These are phyloP conservation scores for Erythrolamprus reginae DNA, from an alignment of 2,113 vertebrate species.

Conservation along the genomic window DNA sequence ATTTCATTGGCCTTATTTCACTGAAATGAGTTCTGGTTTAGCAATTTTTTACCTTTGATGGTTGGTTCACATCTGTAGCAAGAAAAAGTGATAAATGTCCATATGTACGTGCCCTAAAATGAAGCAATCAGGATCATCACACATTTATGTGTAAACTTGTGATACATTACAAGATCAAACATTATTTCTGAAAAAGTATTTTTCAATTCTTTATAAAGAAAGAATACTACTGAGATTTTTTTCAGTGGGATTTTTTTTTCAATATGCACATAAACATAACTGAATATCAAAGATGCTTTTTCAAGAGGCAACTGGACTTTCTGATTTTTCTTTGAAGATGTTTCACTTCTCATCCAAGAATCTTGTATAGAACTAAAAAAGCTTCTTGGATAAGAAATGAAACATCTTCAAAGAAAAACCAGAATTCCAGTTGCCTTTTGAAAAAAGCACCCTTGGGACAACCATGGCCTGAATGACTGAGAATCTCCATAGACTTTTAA, in stretches of 20 bases:
- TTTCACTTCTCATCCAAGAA: too few species aligned
- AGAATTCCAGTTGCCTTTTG: too few species aligned
- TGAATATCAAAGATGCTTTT: too few species aligned
- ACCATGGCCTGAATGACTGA: too few species aligned
- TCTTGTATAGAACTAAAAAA: too few species aligned
- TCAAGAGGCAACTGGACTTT: too few species aligned
- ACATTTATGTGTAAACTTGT: not conserved
- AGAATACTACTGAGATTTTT: not conserved
- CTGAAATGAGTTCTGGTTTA: not conserved
- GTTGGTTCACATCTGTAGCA: not conserved
- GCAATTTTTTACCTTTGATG: not conserved
- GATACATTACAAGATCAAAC: not conserved
- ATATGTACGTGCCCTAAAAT: not conserved
- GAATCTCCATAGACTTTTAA: too few species aligned
- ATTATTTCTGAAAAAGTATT: not conserved
- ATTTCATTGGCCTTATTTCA: not conserved
- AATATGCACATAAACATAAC: not conserved
- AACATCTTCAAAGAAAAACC: too few species aligned
- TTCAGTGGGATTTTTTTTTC: not conserved
- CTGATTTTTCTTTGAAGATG: too few species aligned
- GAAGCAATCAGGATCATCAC: not conserved
- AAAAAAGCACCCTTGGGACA: too few species aligned
- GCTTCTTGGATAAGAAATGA: too few species aligned
- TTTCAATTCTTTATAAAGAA: not conserved
- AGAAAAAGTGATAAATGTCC: not conserved